Base-by-base conservation (phyloP, 2,797 vertebrate genomes). In the Linurgus olivaceus region DNA sequence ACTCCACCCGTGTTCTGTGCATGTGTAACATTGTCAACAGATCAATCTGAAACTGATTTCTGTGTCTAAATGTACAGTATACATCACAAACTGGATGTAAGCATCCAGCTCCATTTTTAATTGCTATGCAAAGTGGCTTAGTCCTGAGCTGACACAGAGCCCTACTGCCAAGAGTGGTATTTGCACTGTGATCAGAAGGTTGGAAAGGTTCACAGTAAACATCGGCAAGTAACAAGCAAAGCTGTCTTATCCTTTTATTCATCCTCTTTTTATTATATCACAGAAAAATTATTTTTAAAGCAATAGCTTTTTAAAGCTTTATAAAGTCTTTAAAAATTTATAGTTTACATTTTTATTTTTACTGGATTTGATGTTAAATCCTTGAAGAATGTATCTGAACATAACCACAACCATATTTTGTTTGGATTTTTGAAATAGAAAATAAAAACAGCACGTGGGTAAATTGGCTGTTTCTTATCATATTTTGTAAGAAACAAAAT, bases 1-100 rank as follows among this genome's bases (percentile, higher is more conserved):
- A 33, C 17, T n/a, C n/a, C 28, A 16, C n/a, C 16, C 0, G 3
- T 74, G 40, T 67, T 86, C 47, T 47, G 18, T 28, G 8, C 0
- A 0, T 28, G 5, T 0, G 0, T 47, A 42, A 47, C 24, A 0
- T 38, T 38, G 28, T n/a, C 8, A 2, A 5, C 55, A 83, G 6
- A 66, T 73, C 18, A 42, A 31, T n/a, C 73, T 86, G 65, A 55
- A 90, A 74, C 61, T 67, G 54, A 9, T 78, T 72, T 58, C 35
- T 15, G 38, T 57, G 29, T 61, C 72, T 79, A 40, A 81, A 48
- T 31, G 5, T 33, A 23, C 29, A 19, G 10, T 9, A 11, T 21
- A 9, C n/a, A 16, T 71, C 47, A n/a, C 37, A 66, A 79, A 63
- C 50, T 4, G 0, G 26, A 10, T 37, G 33, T 44, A 61, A 70